Base-by-base conservation (phyloP, 2,113 vertebrate genomes). In the Butorides virescens region DNA sequence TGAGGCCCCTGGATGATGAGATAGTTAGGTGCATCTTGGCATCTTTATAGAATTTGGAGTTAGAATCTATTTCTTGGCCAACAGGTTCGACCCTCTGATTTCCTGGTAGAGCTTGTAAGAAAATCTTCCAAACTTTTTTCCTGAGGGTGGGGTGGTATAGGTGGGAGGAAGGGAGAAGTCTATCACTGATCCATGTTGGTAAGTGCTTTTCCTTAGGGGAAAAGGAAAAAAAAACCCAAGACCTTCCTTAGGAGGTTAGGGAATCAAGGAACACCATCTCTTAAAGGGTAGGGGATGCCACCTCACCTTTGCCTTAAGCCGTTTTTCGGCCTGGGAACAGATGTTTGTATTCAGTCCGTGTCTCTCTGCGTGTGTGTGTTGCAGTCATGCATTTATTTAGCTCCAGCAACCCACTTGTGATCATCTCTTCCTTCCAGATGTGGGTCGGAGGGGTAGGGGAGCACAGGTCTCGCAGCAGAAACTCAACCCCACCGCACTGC, bases 341-440 rank as follows among this genome's bases (percentile, higher is more conserved):
- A 39, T 0, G 0, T 39, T 80, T 39, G n/a, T 27, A 4, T 67
- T n/a, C 79, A 26, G 34, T 9, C 22, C 16, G 22, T 63, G 36
- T 84, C 25, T 91, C 37, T 86, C 37, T 72, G 15, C 72, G 3
- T 3, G 6, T 3, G 16, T 42, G 26, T 22, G 53, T 47, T 75
- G 37, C 77, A 46, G 49, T 39, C 76, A 11, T 10, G 0, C 4
- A 0, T 58, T 39, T 25, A 11, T 72, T 58, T 56, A 56, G 44
- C 42, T 70, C 59, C 42, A 22, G n/a, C 52, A 50, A 7, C 34
- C 11, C 34, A 0, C 19, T 44, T 22, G 22, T 71, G 42, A 14
- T 39, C 68, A 4, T 36, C 39, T 42, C 15, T 19, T 65, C 74
- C 34, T 52, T 30, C 42, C 47, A 37, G 53, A 13, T 4, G 10